Conservation (phyloP, 2,797 vertebrate genomes). For the Myotis planiceps region DNA sequence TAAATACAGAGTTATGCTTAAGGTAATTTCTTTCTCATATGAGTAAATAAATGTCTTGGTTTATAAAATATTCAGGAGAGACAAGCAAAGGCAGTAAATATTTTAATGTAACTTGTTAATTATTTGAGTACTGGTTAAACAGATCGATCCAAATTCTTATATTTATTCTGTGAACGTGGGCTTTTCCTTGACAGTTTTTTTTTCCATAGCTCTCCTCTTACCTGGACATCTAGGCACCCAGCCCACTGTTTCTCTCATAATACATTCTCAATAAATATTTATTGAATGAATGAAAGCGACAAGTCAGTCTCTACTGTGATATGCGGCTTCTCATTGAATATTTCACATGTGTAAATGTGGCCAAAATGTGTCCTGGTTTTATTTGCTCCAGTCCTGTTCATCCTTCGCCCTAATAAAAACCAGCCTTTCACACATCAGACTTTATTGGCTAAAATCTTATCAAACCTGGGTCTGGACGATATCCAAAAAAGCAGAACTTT, state of each 20-base stretch:
- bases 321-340: background rate
- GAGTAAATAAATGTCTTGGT: background rate
- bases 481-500: background rate
- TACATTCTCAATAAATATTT: background rate
- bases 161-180: background rate
- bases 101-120: background rate
- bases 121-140: background rate
- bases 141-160: background rate
- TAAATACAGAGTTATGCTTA: background rate
- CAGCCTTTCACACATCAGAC: background rate
- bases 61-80: conserved; percentile 1
- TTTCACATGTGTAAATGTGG: background rate
- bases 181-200: background rate
- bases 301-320: background rate
- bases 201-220: background rate
- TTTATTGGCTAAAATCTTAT: conserved; percentile 33
- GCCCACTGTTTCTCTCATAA: background rate
- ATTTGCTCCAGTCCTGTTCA: background rate
- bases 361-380: background rate
- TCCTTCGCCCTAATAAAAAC: conserved; percentile 18
- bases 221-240: background rate
- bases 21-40: background rate
- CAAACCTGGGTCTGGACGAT: background rate
- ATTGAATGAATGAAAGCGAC: background rate
- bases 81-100: background rate